Evolutionary conservation across 2,888 invertebrate species (phyloP).

Genomic region (Falcaria lacertinaria): DNA sequence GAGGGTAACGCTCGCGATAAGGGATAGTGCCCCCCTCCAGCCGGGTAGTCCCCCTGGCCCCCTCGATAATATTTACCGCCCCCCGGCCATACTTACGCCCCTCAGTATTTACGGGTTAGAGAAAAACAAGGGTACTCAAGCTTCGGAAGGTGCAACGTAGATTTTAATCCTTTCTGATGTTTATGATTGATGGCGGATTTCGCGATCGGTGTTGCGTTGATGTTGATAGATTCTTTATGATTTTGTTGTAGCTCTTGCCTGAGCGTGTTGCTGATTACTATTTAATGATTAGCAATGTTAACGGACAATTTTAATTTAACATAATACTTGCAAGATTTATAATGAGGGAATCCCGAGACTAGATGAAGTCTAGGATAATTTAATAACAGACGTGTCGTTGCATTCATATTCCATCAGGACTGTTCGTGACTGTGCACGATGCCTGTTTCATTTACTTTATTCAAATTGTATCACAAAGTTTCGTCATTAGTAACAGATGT

Average conservation of each 20-base stretch:
- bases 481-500: too few species aligned
- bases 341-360: not conserved
- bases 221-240: constrained; percentile 75
- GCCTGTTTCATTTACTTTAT: not conserved
- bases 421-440: not conserved
- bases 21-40: constrained; percentile 75
- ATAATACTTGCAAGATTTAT: too few species aligned
- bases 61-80: constrained; percentile 79
- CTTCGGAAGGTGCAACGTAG: constrained; percentile 79
- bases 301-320: not conserved
- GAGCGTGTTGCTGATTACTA: constrained; percentile 45
- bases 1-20: constrained; percentile 80
- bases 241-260: constrained; percentile 34
- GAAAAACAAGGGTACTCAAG: constrained; percentile 80
- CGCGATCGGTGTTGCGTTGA: constrained; percentile 67
- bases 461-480: not conserved
- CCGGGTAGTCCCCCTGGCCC: constrained; percentile 56
- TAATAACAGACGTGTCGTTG: not conserved
- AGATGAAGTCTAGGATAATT: not conserved
- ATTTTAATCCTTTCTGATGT: constrained; percentile 80
- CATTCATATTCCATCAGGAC: not conserved
- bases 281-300: constrained; percentile 39
- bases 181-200: constrained; percentile 80
- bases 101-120: constrained; percentile 79
- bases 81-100: constrained; percentile 79